Evolutionary conservation across 2,888 invertebrate species (phyloP).

Genomic region (Tiliacea aurago): DNA sequence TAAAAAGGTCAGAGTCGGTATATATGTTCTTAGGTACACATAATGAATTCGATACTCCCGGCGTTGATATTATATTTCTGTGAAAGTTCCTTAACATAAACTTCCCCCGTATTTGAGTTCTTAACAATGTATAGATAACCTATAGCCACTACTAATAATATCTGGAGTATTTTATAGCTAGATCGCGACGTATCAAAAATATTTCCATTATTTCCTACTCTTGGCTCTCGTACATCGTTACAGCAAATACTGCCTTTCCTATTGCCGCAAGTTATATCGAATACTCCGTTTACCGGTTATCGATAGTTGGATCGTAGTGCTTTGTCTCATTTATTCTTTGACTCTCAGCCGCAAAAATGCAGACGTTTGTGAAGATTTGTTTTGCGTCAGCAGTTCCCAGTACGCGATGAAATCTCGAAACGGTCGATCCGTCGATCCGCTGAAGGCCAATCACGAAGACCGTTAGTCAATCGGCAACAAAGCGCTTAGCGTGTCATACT

Average conservation of each 20-base stretch:
- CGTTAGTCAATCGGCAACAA: conserved; percentile 81
- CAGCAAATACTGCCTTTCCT: conserved; percentile 45
- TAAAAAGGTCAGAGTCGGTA: neutral
- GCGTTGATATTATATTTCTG: conserved; percentile 2
- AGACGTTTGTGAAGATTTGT: conserved; percentile 59
- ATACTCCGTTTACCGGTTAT: conserved; percentile 47
- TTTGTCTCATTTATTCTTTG: conserved; percentile 43
- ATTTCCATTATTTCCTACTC: conserved; percentile 36
- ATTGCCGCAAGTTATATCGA: conserved; percentile 41
- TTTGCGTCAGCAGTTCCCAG: conserved; percentile 55
- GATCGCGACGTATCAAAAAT: conserved; percentile 25
- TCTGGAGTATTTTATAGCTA: conserved; percentile 41
- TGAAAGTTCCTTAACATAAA: conserved; percentile 22
- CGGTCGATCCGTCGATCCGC: conserved; percentile 65
- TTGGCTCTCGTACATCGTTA: conserved; percentile 27
- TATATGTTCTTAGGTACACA: neutral
- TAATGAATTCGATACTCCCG: neutral
- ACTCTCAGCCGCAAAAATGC: conserved; percentile 51
- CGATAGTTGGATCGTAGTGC: conserved; percentile 37
- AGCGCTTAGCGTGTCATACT: conserved; percentile 83
- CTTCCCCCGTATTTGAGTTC: conserved; percentile 22
- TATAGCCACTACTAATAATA: conserved; percentile 34
- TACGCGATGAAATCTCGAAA: conserved; percentile 71
- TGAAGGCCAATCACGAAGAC: conserved; percentile 79
- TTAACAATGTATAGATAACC: conserved; percentile 22